Conservation (phyloP, 2,797 vertebrate genomes). For the Melanogrammus aeglefinus region DNA sequence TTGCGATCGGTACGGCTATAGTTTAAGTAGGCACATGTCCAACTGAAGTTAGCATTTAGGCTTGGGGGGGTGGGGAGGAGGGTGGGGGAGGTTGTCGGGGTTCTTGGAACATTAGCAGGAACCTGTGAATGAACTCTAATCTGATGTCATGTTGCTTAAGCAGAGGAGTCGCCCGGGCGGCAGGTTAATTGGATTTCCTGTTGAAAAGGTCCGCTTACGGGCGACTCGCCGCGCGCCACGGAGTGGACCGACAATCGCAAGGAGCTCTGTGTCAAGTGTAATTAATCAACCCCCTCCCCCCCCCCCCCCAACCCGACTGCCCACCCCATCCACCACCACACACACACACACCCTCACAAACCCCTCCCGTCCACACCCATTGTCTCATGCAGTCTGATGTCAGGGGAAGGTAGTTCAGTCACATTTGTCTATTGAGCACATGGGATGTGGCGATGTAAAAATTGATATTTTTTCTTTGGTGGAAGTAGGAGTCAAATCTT, state of each 20-base stretch:
- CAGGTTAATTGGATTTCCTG: constrained; percentile 74
- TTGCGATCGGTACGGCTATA: no score
- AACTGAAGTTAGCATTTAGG: no score
- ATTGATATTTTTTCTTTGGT: no score
- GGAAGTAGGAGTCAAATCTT: no score
- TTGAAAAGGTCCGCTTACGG: constrained; percentile 50
- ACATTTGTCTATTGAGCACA: constrained; percentile 19
- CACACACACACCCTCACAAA: constrained; percentile 40
- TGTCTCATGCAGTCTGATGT: constrained; percentile 36
- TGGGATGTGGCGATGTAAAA: constrained; percentile 30
- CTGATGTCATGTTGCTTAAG: no score
- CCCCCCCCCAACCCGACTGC: no score
- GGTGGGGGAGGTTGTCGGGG: no score
- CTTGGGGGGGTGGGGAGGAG: no score
- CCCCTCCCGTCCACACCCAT: constrained; percentile 49
- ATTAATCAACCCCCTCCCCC: constrained; percentile 58
- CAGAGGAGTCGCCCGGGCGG: constrained; percentile 38
- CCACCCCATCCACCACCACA: constrained; percentile 32
- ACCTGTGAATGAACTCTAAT: no score
- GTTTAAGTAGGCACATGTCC: no score
- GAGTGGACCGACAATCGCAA: constrained; percentile 68
- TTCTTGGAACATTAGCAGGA: no score
- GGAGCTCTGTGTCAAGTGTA: constrained; percentile 67
- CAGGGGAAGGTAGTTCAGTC: constrained; percentile 34
- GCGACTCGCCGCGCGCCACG: constrained; percentile 27